Evolutionary conservation across 2,113 vertebrate species (phyloP).

Genomic region (Phylloscopus trochilus): DNA sequence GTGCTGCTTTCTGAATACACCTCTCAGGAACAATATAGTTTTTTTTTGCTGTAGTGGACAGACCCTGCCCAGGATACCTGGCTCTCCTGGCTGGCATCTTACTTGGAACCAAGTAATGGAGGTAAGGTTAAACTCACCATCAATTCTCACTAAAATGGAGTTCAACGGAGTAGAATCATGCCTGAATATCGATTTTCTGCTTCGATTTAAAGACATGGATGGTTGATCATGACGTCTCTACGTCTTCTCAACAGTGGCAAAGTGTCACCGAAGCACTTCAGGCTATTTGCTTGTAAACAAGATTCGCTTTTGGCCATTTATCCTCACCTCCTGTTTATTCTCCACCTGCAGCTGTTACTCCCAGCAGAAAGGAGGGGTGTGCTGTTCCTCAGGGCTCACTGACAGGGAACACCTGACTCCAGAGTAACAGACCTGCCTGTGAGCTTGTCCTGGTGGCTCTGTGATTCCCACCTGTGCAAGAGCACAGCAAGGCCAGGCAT

Average conservation of each 20-base stretch:
- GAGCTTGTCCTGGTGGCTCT: not conserved
- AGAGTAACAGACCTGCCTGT: not conserved
- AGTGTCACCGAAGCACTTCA: not conserved
- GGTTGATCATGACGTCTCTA: not conserved
- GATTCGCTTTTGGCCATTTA: not conserved
- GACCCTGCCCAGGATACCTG: not conserved
- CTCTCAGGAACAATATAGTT: not conserved
- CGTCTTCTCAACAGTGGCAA: not conserved
- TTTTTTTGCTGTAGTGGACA: rapidly evolving
- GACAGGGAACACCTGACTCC: not conserved
- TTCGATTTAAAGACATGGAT: not conserved
- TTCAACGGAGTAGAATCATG: not conserved
- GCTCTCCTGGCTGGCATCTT: not conserved
- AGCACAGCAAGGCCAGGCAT: not conserved
- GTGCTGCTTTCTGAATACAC: not conserved
- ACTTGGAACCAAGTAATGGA: not conserved
- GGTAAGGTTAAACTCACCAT: not conserved
- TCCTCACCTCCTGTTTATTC: not conserved
- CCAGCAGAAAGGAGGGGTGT: not conserved
- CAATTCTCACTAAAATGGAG: not conserved
- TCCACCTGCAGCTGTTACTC: not conserved
- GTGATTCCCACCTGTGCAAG: not conserved
- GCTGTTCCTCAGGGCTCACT: not conserved
- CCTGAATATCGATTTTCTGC: not conserved
- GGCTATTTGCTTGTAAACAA: not conserved